phyloP scores from a whole-genome alignment of 1,140 invertebrate species.

The Nasonia vitripennis region DNA sequence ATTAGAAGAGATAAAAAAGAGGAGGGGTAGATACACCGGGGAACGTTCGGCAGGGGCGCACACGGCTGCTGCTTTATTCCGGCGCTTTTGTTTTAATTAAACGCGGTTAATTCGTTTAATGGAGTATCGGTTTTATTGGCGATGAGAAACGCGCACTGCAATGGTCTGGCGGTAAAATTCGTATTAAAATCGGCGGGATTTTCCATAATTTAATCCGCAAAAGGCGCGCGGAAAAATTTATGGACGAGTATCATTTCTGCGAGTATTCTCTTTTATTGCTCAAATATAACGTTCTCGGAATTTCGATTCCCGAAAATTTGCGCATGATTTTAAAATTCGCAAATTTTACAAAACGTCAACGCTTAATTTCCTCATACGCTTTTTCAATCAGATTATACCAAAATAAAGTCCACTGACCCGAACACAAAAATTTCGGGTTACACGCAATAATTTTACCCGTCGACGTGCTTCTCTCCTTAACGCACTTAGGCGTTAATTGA shows the following conservation, averaged over 20 bases:
- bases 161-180: background rate
- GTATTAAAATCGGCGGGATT: background rate
- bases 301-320: too few relatives aligned
- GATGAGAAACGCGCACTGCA: background rate
- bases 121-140: constrained; percentile 11
- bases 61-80: background rate
- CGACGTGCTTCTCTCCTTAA: constrained; percentile 11
- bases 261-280: too few relatives aligned
- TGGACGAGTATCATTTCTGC: too few relatives aligned
- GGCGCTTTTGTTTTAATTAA: constrained; percentile 30
- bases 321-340: too few relatives aligned
- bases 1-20: background rate
- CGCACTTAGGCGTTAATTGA: constrained; percentile 37
- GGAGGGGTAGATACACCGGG: background rate
- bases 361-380: too few relatives aligned
- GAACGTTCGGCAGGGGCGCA: background rate
- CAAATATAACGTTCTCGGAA: too few relatives aligned
- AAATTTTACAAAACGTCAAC: too few relatives aligned
- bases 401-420: too few relatives aligned
- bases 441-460: background rate
- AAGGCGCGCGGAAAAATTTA: too few relatives aligned
- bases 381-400: too few relatives aligned
- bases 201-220: background rate
- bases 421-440: background rate
- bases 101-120: constrained; percentile 10